Evolutionary conservation across 2,113 vertebrate species (phyloP).

Genomic region (Vulpes vulpes): DNA sequence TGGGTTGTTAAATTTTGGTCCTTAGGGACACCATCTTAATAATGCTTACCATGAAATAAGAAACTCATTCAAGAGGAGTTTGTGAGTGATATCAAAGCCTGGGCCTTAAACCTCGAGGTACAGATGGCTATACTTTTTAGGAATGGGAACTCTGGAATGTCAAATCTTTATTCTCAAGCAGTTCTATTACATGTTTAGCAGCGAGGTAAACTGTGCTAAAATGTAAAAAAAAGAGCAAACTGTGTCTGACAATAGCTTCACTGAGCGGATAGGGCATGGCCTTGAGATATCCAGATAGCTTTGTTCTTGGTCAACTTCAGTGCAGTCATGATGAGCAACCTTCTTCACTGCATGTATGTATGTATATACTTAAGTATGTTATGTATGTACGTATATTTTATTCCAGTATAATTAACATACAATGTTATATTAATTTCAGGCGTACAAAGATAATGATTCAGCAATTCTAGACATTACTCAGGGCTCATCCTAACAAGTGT

Average conservation of each 20-base stretch:
- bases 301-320: neutral
- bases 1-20: neutral
- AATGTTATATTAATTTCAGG: neutral
- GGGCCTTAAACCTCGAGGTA: neutral
- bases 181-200: neutral
- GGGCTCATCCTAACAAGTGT: neutral
- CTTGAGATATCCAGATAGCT: neutral
- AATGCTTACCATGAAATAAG: neutral
- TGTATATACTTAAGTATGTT: neutral
- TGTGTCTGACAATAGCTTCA: neutral
- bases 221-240: neutral
- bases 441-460: neutral
- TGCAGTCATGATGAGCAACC: neutral
- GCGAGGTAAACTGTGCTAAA: constrained; percentile 1
- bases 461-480: neutral
- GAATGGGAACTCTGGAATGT: neutral
- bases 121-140: neutral
- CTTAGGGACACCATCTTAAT: neutral
- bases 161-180: neutral
- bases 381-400: neutral
- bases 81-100: neutral
- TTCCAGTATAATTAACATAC: neutral
- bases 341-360: neutral
- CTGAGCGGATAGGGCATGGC: neutral
- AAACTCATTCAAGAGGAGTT: neutral